phyloP scores from a whole-genome alignment of 2,113 vertebrate species.

The Physeter macrocephalus region DNA sequence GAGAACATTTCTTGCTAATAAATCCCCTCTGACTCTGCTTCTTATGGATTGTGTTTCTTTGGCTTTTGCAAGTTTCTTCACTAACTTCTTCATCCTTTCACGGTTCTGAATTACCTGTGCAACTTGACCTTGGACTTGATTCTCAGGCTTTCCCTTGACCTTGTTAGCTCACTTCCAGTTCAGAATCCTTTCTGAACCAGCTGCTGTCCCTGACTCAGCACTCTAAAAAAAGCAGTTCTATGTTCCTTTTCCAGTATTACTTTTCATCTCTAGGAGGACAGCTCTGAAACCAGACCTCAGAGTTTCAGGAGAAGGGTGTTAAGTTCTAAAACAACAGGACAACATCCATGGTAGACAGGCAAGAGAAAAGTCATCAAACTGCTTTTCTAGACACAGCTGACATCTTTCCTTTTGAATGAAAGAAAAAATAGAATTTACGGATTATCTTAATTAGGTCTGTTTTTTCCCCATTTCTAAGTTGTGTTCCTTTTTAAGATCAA shows the following conservation, averaged over 20 bases:
- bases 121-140: neutral
- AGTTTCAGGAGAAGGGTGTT: neutral
- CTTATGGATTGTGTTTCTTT: neutral
- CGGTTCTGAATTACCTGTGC: neutral
- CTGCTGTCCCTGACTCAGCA: neutral
- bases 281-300: neutral
- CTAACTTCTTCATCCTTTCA: neutral
- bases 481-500: constrained; percentile 12
- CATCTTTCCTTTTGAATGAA: neutral
- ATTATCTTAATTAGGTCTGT: neutral
- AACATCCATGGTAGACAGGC: neutral
- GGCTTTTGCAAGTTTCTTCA: neutral
- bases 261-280: neutral
- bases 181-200: neutral
- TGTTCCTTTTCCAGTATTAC: neutral
- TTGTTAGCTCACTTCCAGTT: neutral
- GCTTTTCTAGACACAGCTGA: neutral
- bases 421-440: neutral
- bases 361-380: neutral
- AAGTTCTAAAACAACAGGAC: neutral
- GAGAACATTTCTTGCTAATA: neutral
- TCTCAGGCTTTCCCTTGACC: neutral
- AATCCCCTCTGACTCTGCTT: neutral
- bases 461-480: neutral
- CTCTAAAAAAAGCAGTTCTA: neutral